These are phyloP conservation scores for Diadumene lineata DNA, from an alignment of 92 coral and sea anemone genomes.

Conservation along the genomic window DNA sequence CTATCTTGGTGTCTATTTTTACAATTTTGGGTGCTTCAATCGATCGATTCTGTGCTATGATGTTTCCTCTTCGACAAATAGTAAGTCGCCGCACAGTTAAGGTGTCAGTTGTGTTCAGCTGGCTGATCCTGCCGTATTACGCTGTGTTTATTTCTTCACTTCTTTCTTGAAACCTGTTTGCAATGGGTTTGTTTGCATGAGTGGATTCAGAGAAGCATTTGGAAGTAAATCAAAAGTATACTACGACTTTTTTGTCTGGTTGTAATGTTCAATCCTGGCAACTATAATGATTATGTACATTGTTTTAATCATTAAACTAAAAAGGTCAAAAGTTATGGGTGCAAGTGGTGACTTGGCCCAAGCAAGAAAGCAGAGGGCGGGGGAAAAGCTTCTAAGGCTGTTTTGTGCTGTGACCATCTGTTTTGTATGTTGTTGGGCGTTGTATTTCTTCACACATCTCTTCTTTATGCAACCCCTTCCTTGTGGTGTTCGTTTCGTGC, in stretches of 20 bases:
- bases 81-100: too few species aligned
- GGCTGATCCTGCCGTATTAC: constrained; percentile 34
- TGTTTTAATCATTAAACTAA: constrained; percentile 11
- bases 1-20: constrained; percentile 46
- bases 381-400: constrained; percentile 38
- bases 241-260: constrained; percentile 2
- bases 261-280: constrained; percentile 38
- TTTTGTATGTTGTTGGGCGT: constrained; percentile 54
- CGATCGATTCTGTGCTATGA: constrained; percentile 51
- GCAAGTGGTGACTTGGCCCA: constrained; percentile 13
- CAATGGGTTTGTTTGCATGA: neutral
- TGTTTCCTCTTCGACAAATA: constrained; percentile 40
- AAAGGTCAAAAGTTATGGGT: neutral
- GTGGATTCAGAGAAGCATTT: neutral
- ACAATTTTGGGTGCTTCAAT: constrained; percentile 27
- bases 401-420: constrained; percentile 38
- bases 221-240: constrained; percentile 8
- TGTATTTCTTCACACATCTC: constrained; percentile 27
- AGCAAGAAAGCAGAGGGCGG: constrained; percentile 27
- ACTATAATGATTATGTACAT: constrained; percentile 26
- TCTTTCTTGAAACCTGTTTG: neutral
- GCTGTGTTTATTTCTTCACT: constrained; percentile 37
- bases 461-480: neutral
- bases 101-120: too few species aligned
- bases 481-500: constrained; percentile 37